These are phyloP conservation scores for Lithophane semibrunnea DNA, from an alignment of 2,888 invertebrate genomes.

Conservation along the genomic window DNA sequence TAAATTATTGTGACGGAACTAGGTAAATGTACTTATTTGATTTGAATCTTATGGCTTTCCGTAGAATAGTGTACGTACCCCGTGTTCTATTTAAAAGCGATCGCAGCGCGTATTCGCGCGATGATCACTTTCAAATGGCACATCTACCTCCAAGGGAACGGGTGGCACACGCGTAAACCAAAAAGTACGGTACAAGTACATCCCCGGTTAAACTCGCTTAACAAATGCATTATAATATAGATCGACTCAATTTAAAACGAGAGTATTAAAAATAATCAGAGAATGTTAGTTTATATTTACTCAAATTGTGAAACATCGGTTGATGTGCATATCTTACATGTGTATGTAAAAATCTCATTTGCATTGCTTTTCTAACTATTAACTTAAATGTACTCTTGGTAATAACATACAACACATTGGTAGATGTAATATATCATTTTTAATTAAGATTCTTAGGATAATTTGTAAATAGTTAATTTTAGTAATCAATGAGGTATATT, in stretches of 20 bases:
- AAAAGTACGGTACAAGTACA: too few relatives aligned
- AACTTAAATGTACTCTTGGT: conserved; percentile 3
- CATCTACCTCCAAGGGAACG: too few relatives aligned
- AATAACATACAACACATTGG: not conserved
- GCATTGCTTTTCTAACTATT: not conserved
- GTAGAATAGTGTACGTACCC: too few relatives aligned
- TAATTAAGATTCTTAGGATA: conserved; percentile 8
- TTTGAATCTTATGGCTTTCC: not conserved
- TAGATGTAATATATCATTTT: conserved; percentile 9
- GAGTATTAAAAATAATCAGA: not conserved
- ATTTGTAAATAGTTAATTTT: conserved; percentile 39
- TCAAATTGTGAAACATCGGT: not conserved
- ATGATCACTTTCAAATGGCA: too few relatives aligned
- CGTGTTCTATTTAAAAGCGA: too few relatives aligned
- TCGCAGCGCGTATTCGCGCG: too few relatives aligned
- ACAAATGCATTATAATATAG: not conserved
- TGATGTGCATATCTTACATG: not conserved
- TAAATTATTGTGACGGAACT: not conserved
- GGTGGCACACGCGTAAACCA: too few relatives aligned
- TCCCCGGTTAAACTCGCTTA: not conserved
- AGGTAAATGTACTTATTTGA: not conserved
- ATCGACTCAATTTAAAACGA: not conserved
- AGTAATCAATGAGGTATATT: conserved; percentile 20
- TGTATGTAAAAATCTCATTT: not conserved
- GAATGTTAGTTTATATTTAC: not conserved